Conservation (phyloP, 2,113 vertebrate genomes). For the Noturus placidus region DNA sequence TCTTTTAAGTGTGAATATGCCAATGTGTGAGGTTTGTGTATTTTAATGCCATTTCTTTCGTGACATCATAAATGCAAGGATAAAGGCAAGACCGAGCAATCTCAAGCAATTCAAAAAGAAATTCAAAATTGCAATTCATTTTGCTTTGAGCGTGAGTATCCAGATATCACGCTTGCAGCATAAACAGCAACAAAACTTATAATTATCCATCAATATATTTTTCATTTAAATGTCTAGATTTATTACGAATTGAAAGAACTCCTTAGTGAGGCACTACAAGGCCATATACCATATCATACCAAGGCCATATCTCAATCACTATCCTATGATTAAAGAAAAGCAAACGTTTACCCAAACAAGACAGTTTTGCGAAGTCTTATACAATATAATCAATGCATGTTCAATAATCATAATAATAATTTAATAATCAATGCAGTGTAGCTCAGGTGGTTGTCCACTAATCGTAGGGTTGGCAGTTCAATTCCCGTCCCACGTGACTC, state of each 20-base stretch:
- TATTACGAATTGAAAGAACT: conserved; percentile 22
- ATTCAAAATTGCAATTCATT: neutral
- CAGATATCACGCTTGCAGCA: conserved; percentile 27
- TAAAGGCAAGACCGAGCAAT: neutral
- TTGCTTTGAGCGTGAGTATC: conserved; percentile 28
- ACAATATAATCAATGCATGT: conserved; percentile 18
- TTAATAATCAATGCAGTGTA: too few species aligned
- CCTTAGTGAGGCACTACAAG: conserved; percentile 35
- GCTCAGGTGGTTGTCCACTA: too few species aligned
- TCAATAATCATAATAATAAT: too few species aligned
- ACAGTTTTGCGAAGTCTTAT: conserved; percentile 16
- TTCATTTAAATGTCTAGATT: conserved; percentile 29
- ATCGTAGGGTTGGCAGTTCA: too few species aligned
- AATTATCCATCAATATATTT: conserved; percentile 23
- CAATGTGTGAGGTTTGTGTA: conserved; percentile 6
- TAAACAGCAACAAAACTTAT: conserved; percentile 45
- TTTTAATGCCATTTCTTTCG: neutral
- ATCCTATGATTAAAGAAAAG: neutral
- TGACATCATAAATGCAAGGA: conserved; percentile 27
- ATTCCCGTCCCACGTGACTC: too few species aligned
- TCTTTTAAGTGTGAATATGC: conserved; percentile 20
- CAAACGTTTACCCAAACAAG: conserved; percentile 18
- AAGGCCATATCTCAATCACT: neutral
- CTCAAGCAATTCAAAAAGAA: neutral
- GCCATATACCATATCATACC: neutral